Conservation (phyloP, 2,888 invertebrate genomes). For the Drosophila paramelanica region DNA sequence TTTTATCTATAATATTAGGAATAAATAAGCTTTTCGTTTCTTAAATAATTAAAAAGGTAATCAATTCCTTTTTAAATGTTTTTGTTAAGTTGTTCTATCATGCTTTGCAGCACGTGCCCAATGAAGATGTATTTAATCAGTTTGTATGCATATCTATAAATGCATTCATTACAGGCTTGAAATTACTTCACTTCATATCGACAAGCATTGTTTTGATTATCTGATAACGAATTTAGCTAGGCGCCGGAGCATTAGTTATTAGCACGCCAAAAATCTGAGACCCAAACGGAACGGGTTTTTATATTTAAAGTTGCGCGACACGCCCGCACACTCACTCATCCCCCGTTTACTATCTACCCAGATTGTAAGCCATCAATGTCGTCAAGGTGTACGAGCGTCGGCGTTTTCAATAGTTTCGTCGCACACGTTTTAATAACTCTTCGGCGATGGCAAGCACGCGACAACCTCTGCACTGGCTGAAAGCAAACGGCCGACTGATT, state of each 20-base stretch:
- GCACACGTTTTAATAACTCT: conserved; percentile 59
- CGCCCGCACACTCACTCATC: conserved; percentile 38
- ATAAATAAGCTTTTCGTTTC: background rate
- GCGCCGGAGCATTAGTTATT: conserved; percentile 50
- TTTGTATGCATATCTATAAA: conserved; percentile 4
- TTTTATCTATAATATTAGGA: background rate
- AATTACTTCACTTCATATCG: conserved; percentile 47
- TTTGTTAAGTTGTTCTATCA: background rate
- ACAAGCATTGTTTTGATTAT: conserved; percentile 47
- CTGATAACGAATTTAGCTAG: conserved; percentile 45
- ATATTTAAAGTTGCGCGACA: conserved; percentile 36
- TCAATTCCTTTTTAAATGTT: no score
- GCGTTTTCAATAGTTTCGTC: conserved; percentile 41
- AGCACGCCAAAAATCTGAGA: conserved; percentile 39
- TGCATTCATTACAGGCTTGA: conserved; percentile 17
- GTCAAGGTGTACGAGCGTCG: conserved; percentile 46
- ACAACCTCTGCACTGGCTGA: conserved; percentile 61
- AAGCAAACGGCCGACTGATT: conserved; percentile 67
- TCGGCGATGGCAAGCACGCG: conserved; percentile 54
- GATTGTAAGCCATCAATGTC: conserved; percentile 59
- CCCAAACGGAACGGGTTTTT: conserved; percentile 47
- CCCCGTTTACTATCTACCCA: conserved; percentile 36
- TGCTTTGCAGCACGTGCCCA: conserved; percentile 17
- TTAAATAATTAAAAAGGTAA: background rate
- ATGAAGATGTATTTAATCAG: conserved; percentile 14